Base-by-base conservation (phyloP, 1,140 invertebrate species). In the Steinernema feltiae region DNA sequence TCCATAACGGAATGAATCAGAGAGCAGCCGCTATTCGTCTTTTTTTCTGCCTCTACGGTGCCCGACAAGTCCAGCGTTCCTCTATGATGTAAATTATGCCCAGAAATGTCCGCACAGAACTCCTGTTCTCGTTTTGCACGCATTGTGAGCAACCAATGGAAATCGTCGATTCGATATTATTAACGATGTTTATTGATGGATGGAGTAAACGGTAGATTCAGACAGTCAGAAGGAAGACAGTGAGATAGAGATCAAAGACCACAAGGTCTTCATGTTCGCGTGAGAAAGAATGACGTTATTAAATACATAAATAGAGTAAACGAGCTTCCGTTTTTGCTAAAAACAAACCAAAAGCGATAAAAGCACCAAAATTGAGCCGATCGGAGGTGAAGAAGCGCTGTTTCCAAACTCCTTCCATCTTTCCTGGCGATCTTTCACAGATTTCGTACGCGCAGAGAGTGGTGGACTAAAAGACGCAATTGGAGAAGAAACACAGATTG, bases 351-450 rank as follows among this genome's bases (percentile, higher is more conserved):
- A 3, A 63, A 63, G 12, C 24, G 53, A 21, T 63, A 63, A 63
- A 27, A n/a, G 24, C 7, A 63, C 15, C 53, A 63, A 27, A 63
- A 27, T 15, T 63, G 53, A 63, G 53, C 53, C 12, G 24, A 63
- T 15, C 53, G 53, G 7, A 7, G 53, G 24, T 3, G 24, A 18
- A 41, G 7, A 7, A 18, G 35, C 53, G 53, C 53, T 27, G 53
- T 27, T 63, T 63, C 53, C 53, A 21, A 63, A 63, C 12, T 63
- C 53, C 53, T 63, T 63, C 53, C 53, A 63, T 63, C 53, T 7
- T 21, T 63, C 53, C 53, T 63, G 53, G 53, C 53, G 53, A 27
- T 63, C 53, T 27, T 63, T 63, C 53, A 63, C 53, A 21, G 53
- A 63, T 63, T 63, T 63, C 15, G 53, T 63, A n/a, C n/a, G 53